Base-by-base conservation (phyloP, 2,888 invertebrate genomes). In the Carpatolechia fugitivella region DNA sequence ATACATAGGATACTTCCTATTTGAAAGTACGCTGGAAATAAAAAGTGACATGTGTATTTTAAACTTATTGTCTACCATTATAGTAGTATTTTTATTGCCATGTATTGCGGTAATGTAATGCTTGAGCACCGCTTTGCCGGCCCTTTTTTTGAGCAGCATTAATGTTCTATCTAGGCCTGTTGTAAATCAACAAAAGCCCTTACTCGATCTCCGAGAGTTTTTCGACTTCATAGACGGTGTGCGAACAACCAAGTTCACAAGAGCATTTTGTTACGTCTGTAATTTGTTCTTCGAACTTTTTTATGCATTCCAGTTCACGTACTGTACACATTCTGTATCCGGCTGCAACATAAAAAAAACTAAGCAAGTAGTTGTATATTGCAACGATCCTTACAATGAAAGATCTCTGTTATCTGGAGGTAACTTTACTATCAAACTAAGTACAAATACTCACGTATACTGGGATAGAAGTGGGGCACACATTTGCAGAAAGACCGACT, bases 141-240 rank as follows among this genome's bases (percentile, higher is more conserved):
- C 3, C 13, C 4, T 16, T 41, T 10, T 20, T 4, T 24, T 13
- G 5, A n/a, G n/a, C n/a, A n/a, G n/a, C n/a, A n/a, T n/a, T n/a
- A n/a, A n/a, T n/a, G n/a, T n/a, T n/a, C n/a, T n/a, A n/a, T n/a
- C n/a, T n/a, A n/a, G n/a, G n/a, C n/a, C n/a, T n/a, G n/a, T n/a
- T n/a, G n/a, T n/a, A n/a, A n/a, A n/a, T n/a, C n/a, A n/a, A n/a
- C n/a, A 24, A 24, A 24, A 24, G 6, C 24, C 3, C 91, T 82
- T 73, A 92, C 92, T 88, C 91, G 60, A 90, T 89, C 67, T 93
- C 93, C 6, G 92, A 93, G 0, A 95, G 87, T 72, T 94, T 94
- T 68, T 94, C 94, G 3, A 95, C 93, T 76, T 94, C 93, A 63
- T 95, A 96, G 0, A 95, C 93, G 0, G 94, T 94, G 72, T 95